Evolutionary conservation across 2,797 vertebrate genomes (phyloP).

Genomic region (Arnoldichthys spilopterus): DNA sequence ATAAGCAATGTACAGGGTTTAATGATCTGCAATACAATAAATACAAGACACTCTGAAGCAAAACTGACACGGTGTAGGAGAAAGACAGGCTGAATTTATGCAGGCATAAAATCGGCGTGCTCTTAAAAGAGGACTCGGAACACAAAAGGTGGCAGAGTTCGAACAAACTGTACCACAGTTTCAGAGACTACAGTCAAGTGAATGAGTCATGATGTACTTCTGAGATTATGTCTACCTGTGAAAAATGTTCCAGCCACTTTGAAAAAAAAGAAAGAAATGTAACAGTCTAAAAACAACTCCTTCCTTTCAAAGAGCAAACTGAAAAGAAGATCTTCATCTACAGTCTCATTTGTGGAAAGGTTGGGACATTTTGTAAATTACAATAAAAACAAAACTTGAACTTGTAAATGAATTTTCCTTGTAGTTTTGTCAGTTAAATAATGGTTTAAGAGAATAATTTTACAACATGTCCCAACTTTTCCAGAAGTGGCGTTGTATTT

Average conservation of each 20-base stretch:
- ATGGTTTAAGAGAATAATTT: no score
- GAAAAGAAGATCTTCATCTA: neutral
- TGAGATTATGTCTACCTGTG: constrained; percentile 1
- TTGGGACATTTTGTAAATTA: no score
- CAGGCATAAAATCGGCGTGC: neutral
- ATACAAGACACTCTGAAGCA: neutral
- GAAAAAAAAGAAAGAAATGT: neutral
- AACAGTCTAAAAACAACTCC: constrained; percentile 9
- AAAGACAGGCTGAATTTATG: neutral
- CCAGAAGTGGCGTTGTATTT: no score
- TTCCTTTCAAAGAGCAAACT: constrained; percentile 7
- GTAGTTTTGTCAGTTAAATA: no score
- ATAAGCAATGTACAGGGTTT: no score
- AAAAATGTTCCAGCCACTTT: constrained; percentile 6
- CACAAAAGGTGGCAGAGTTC: constrained; percentile 1
- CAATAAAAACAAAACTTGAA: no score
- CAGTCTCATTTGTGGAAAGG: no score
- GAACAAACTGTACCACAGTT: constrained; percentile 24
- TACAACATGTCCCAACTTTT: no score
- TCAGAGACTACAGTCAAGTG: neutral
- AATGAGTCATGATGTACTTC: constrained; percentile 27
- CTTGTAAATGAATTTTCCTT: no score
- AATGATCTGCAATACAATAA: no score
- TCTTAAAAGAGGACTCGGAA: neutral
- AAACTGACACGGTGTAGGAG: neutral